A percentile compares a stretch with the other conserved stretches of the same genome.
Conservation (phyloP, 2,888 invertebrate genomes). For the Mesodorylaimus sp. region DNA sequence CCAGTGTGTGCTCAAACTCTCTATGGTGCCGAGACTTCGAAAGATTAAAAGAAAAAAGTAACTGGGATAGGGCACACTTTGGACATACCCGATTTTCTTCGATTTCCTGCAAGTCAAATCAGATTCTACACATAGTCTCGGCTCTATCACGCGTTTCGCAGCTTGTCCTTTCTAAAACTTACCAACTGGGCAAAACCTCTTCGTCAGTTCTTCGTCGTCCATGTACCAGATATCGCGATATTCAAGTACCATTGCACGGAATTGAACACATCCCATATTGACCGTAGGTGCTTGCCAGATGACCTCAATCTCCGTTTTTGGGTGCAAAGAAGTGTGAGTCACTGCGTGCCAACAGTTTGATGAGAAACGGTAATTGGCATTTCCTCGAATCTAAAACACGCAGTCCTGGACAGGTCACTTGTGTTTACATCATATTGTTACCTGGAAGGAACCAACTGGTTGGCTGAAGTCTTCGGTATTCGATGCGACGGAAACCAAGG, state of each 20-base stretch:
- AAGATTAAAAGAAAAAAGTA: too few species aligned
- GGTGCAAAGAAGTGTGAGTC: conserved; percentile 23
- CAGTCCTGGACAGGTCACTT: background rate
- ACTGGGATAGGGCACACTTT: too few species aligned
- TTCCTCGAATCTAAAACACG: background rate
- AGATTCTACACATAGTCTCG: too few species aligned
- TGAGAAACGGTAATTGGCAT: background rate
- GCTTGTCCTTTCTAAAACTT: too few species aligned
- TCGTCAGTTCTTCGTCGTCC: conserved; percentile 23
- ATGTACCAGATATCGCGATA: conserved; percentile 26
- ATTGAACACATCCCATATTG: conserved; percentile 19
- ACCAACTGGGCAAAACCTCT: conserved; percentile 21
- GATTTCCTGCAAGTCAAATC: too few species aligned
- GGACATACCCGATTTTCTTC: too few species aligned
- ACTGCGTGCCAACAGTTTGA: conserved; percentile 17
- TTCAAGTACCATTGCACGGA: conserved; percentile 27
- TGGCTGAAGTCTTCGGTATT: conserved; percentile 3
- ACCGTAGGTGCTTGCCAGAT: conserved; percentile 8
- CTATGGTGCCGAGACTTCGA: too few species aligned
- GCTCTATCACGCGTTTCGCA: too few species aligned
- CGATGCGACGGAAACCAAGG: conserved; percentile 17
- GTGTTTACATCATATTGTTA: conserved; percentile 7
- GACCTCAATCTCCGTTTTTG: conserved; percentile 17
- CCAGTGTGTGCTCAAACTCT: too few species aligned
- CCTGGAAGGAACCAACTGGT: conserved; percentile 24